phyloP scores from a whole-genome alignment of 2,797 vertebrate genomes.

The Hippopotamyrus pictus region DNA sequence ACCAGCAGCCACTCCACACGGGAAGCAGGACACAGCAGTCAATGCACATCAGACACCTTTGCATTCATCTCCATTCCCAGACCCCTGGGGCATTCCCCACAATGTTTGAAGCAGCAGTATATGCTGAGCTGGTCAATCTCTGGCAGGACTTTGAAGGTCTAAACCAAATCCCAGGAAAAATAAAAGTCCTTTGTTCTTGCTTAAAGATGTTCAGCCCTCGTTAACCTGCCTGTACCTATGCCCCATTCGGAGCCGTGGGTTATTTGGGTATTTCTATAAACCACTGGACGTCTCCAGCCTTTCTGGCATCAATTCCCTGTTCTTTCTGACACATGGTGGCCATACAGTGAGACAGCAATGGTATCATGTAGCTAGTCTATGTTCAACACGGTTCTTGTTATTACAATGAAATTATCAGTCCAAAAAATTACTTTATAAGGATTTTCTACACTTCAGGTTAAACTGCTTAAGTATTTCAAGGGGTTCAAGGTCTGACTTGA shows the following conservation, averaged over 20 bases:
- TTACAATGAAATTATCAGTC: background rate
- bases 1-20: background rate
- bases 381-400: background rate
- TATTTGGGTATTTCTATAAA: background rate
- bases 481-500: background rate
- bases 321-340: background rate
- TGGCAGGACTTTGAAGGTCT: constrained; percentile 9
- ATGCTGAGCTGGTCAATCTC: constrained; percentile 19
- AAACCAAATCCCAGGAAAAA: constrained; percentile 13
- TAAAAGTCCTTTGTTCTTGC: constrained; percentile 13
- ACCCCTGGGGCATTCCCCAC: background rate
- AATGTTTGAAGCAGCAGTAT: constrained; percentile 8
- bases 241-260: background rate
- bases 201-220: background rate
- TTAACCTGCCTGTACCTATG: constrained; percentile 1
- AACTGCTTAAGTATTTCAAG: background rate
- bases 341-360: background rate
- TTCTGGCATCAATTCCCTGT: background rate
- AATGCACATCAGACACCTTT: background rate
- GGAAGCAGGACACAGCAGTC: background rate
- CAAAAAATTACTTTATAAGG: background rate
- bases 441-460: background rate
- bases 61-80: background rate
- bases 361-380: background rate
- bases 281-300: background rate